Conservation (phyloP, 2,797 vertebrate genomes). For the Hirundo rustica region DNA sequence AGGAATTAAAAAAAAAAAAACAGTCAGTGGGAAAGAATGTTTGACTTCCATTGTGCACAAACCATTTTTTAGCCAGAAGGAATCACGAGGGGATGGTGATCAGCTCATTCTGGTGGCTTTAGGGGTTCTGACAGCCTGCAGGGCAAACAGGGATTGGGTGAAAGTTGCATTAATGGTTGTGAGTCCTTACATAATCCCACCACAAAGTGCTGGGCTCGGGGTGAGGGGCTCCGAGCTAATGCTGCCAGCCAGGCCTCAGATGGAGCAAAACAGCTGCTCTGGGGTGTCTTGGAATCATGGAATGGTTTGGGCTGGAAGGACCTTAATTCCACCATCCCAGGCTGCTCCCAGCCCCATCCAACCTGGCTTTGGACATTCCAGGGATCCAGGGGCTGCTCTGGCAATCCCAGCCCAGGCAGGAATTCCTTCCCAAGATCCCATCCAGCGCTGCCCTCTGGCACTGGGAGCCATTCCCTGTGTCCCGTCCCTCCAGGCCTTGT, state of each 20-base stretch:
- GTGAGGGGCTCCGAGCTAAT: not conserved
- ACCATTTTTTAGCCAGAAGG: not conserved
- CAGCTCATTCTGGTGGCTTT: not conserved
- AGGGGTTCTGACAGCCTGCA: not conserved
- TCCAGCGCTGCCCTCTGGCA: not conserved
- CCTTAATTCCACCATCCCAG: not conserved
- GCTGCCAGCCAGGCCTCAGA: not conserved
- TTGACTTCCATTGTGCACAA: not conserved
- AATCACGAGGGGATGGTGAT: not conserved
- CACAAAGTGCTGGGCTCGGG: rapidly evolving
- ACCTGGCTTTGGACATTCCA: not conserved
- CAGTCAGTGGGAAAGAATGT: not conserved
- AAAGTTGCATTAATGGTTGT: no score
- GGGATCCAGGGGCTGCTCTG: not conserved
- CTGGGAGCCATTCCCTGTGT: not conserved
- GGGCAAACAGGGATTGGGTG: not conserved
- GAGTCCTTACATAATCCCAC: not conserved
- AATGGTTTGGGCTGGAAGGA: not conserved
- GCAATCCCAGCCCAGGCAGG: rapidly evolving
- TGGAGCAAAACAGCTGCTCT: not conserved
- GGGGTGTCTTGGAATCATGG: not conserved
- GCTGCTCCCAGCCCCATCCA: not conserved
- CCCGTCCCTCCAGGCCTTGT: not conserved
- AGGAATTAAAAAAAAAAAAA: not conserved
- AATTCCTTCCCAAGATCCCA: not conserved